phyloP scores from a whole-genome alignment of 2,797 vertebrate genomes.

The Danio aesculapii region DNA sequence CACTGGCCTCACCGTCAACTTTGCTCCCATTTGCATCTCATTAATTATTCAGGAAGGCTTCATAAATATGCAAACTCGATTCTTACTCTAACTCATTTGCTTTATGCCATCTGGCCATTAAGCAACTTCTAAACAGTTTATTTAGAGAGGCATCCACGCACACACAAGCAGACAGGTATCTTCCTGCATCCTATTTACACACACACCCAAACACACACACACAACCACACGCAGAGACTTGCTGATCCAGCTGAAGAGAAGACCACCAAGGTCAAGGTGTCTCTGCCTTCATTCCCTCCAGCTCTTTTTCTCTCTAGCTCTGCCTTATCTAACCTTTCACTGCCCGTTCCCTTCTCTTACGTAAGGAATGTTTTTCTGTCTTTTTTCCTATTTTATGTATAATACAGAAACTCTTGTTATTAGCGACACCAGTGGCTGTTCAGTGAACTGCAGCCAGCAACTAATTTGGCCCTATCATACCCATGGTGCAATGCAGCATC shows the following conservation, averaged over 20 bases:
- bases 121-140: conserved; percentile 49
- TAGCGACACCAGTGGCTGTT: no score
- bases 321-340: background rate
- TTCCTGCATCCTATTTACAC: conserved; percentile 24
- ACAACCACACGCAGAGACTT: conserved; percentile 3
- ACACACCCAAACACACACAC: no score
- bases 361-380: background rate
- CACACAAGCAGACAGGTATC: conserved; percentile 36
- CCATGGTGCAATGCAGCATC: no score
- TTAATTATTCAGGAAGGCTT: conserved; percentile 60
- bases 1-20: conserved; percentile 37
- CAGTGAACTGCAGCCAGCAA: no score
- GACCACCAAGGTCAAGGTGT: conserved; percentile 43
- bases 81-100: conserved; percentile 62
- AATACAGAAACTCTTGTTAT: background rate
- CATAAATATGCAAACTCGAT: conserved; percentile 61
- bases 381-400: background rate
- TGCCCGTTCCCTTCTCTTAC: background rate
- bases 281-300: background rate
- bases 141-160: conserved; percentile 40
- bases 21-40: conserved; percentile 48
- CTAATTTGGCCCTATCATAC: no score
- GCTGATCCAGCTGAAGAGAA: conserved; percentile 33
- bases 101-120: conserved; percentile 63
- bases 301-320: background rate